Evolutionary conservation across 37 sponge, comb jelly and placozoan species (phyloP).

Genomic region (Dysidea cf. avara): DNA sequence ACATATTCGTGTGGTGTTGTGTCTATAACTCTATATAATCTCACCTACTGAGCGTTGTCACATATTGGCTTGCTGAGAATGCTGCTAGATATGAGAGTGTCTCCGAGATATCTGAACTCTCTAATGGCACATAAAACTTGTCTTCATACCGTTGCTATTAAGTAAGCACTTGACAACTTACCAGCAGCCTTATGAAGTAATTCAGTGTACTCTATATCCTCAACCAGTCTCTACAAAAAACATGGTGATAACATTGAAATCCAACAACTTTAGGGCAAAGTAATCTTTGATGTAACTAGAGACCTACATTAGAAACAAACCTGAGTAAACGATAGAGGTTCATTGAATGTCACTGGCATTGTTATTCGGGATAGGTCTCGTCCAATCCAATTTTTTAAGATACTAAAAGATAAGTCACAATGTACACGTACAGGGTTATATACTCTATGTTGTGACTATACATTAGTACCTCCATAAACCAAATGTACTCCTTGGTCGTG

Average conservation of each 20-base stretch:
- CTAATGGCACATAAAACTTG: too few species aligned
- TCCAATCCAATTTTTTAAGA: slow-evolving; percentile 84
- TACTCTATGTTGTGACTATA: not conserved
- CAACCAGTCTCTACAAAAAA: slow-evolving; percentile 68
- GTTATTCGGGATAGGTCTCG: slow-evolving; percentile 87
- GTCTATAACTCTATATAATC: too few species aligned
- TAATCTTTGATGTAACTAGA: too few species aligned
- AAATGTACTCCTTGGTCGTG: slow-evolving; percentile 31
- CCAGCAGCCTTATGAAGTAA: slow-evolving; percentile 85
- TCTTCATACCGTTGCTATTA: too few species aligned
- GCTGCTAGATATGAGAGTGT: slow-evolving; percentile 76
- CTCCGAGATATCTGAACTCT: too few species aligned
- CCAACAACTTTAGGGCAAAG: too few species aligned
- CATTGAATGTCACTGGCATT: slow-evolving; percentile 92
- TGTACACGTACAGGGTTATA: slow-evolving; percentile 22
- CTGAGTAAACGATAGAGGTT: slow-evolving; percentile 93
- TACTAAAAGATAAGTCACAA: slow-evolving; percentile 28
- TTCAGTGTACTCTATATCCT: slow-evolving; percentile 91
- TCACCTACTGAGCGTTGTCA: slow-evolving; percentile 72
- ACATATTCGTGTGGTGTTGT: not conserved
- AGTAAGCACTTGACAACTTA: slow-evolving; percentile 13
- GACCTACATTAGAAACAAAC: slow-evolving; percentile 8
- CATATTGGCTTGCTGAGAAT: slow-evolving; percentile 57
- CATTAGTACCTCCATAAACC: slow-evolving; percentile 62
- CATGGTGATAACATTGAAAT: not conserved